Conservation (phyloP, 2,113 vertebrate species). For the Pseudopodoces humilis region DNA sequence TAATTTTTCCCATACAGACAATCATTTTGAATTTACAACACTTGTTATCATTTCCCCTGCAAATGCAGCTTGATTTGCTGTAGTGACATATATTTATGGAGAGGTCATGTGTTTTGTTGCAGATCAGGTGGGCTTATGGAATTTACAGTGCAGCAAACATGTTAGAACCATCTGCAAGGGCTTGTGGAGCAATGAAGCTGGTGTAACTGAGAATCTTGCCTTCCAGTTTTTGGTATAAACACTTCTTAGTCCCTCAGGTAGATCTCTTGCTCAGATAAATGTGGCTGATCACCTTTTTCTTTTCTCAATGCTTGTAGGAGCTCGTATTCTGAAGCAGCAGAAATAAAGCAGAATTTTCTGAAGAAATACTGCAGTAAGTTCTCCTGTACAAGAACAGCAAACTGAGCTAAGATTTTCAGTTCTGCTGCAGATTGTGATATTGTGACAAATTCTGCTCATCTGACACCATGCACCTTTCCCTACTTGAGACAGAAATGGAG, state of each 20-base stretch:
- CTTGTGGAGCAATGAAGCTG: neutral
- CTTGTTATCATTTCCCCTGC: neutral
- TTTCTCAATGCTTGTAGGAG: neutral
- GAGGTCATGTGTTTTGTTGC: neutral
- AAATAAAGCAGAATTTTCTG: neutral
- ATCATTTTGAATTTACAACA: accelerated
- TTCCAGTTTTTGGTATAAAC: neutral
- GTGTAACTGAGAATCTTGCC: neutral
- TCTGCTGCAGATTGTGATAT: neutral
- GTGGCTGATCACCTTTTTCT: neutral
- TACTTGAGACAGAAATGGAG: neutral
- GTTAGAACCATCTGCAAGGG: neutral
- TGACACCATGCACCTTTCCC: neutral
- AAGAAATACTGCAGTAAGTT: neutral
- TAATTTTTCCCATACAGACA: neutral
- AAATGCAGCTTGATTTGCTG: neutral
- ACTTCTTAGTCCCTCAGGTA: neutral
- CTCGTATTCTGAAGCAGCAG: neutral
- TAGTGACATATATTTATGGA: neutral
- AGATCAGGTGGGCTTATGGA: neutral
- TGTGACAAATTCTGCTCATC: neutral
- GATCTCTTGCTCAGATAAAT: neutral
- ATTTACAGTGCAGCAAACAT: neutral
- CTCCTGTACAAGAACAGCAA: neutral
- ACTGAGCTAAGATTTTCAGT: neutral